Percentiles rank a stretch among this genome's conserved stretches.
phyloP scores from a whole-genome alignment of 2,113 vertebrate species.

The Chaetodon trifascialis region DNA sequence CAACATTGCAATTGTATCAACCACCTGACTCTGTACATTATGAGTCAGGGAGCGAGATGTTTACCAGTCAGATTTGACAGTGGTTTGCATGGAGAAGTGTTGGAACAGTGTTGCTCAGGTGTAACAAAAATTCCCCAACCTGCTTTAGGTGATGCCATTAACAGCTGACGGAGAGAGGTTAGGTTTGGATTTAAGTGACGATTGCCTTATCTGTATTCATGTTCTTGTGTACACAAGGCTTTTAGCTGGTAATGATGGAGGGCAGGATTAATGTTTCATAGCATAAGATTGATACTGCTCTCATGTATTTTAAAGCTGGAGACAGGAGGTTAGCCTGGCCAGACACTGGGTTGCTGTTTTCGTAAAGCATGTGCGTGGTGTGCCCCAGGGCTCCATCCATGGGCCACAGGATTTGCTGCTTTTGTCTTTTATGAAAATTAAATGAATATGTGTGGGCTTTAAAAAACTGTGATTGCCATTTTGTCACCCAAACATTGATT shows the following conservation, averaged over 20 bases:
- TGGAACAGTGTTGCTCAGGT: background rate
- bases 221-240: background rate
- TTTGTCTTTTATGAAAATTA: background rate
- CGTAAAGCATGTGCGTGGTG: too few relatives aligned
- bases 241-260: background rate
- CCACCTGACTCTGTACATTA: background rate
- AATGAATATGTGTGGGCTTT: background rate
- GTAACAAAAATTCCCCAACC: conserved; percentile 1
- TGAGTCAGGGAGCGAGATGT: conserved; percentile 3
- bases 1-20: conserved; percentile 45
- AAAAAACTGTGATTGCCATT: background rate
- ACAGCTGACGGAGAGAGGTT: background rate
- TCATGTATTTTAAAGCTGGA: background rate
- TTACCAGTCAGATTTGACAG: background rate
- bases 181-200: background rate
- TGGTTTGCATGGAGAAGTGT: background rate
- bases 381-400: background rate
- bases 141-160: background rate
- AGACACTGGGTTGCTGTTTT: too few relatives aligned
- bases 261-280: background rate
- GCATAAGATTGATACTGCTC: background rate
- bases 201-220: background rate
- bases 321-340: background rate
- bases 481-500: background rate
- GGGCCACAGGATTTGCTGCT: background rate